These are phyloP conservation scores for Erpornis zantholeuca DNA, from an alignment of 2,113 vertebrate species.

Conservation along the genomic window DNA sequence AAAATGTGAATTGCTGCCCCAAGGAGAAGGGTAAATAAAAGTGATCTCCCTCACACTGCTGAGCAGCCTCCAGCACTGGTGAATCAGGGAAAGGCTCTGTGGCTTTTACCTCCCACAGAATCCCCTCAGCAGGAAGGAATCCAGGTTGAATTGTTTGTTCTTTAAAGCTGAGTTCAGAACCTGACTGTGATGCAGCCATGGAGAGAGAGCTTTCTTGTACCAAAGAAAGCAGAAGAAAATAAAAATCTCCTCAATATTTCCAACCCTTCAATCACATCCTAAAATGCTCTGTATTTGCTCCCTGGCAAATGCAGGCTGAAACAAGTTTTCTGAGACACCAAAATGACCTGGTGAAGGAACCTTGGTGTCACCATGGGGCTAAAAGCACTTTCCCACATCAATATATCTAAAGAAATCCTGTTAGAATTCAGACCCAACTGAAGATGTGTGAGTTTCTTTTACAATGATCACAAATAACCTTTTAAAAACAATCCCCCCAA, in stretches of 20 bases:
- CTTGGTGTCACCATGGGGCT: neutral
- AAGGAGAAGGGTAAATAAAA: conserved; percentile 28
- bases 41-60: neutral
- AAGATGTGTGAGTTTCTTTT: neutral
- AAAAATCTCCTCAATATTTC: neutral
- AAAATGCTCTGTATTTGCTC: neutral
- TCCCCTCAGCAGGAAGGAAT: neutral
- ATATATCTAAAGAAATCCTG: neutral
- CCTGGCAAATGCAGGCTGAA: neutral
- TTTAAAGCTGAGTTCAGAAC: neutral
- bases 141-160: conserved; percentile 1
- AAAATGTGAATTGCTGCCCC: neutral
- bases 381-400: neutral
- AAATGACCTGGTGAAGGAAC: neutral
- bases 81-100: neutral
- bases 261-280: neutral
- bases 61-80: conserved; percentile 26
- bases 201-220: neutral
- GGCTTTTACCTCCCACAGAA: conserved; percentile 24
- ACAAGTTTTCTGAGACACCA: neutral
- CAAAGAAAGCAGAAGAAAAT: neutral
- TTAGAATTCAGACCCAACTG: neutral
- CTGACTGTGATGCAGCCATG: neutral
- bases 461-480: neutral
- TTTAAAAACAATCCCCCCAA: neutral